Base-by-base conservation (phyloP, 2,888 invertebrate species). In the Aethes cnicana region DNA sequence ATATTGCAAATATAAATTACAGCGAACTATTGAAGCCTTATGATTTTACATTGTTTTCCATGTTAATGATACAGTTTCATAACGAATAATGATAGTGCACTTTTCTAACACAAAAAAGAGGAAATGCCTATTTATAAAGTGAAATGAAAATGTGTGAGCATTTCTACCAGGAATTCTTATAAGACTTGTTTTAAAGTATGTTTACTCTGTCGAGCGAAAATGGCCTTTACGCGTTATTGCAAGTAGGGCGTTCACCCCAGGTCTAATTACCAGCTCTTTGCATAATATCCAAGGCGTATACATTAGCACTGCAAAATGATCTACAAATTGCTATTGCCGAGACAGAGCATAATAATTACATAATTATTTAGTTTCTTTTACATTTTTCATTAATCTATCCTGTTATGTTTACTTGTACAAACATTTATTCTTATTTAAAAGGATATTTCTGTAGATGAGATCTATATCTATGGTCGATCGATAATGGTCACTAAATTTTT, bases 291-390 rank as follows among this genome's bases (percentile, higher is more conserved):
- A 81, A 52, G 53, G 35, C 52, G 46, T 78, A 76, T 74, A 78
- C 86, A 84, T 86, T 85, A 84, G 79, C 81, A 77, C 75, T 75
- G 78, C 79, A 68, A 77, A 82, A 82, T 81, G 75, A 81, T 83
- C 81, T 80, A 76, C 80, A 82, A 84, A 82, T 84, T 82, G 78
- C 84, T 76, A 68, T 72, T 64, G 74, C 75, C 62, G 66, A 71
- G 74, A 73, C 74, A 72, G 72, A 72, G 72, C 73, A 76, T 72
- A 71, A 72, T 81, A 80, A 84, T 83, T 84, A 82, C 74, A 71
- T 66, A 63, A 63, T 69, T 80, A 81, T 81, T 84, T 83, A 78
- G 72, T 68, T 78, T 77, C 82, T 80, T 77, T 14, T 12, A 36
- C n/a, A n/a, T 14, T 39, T 21, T 26, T 26, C 12, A 17, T 39